Conservation (phyloP, 2,113 vertebrate genomes). For the Nycticryphes semicollaris region DNA sequence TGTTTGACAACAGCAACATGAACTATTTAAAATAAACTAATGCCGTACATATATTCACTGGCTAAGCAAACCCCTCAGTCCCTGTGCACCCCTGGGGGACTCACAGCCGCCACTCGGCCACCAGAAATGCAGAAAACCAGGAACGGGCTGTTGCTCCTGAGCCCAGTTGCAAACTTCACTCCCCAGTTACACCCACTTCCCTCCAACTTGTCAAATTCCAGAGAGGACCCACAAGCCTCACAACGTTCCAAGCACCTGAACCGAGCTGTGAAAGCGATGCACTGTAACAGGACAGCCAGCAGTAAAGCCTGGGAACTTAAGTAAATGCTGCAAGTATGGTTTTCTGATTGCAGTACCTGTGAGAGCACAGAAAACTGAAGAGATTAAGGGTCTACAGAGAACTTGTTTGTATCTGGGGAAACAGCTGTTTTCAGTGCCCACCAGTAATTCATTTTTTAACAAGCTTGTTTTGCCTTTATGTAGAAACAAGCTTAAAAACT, state of each 20-base stretch:
- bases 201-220: background rate
- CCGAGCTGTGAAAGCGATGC: background rate
- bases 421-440: background rate
- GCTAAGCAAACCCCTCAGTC: background rate
- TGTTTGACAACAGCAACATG: background rate
- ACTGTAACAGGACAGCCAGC: background rate
- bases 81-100: fast-evolving
- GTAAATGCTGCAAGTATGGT: background rate
- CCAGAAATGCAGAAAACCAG: background rate
- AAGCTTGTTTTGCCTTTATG: background rate
- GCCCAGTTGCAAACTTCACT: background rate
- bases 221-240: background rate
- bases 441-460: conserved; percentile 35
- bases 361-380: background rate
- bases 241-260: background rate
- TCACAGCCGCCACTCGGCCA: fast-evolving
- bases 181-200: background rate
- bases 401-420: background rate
- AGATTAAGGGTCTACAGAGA: background rate
- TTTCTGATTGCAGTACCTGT: background rate
- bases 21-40: background rate
- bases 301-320: background rate
- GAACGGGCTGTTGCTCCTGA: fast-evolving
- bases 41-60: fast-evolving
- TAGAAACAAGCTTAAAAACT: background rate